Evolutionary conservation across 2,888 invertebrate genomes (phyloP), one percentile per base, ranked within the genome.

Genomic region (Cyrtodaria siliqua): DNA sequence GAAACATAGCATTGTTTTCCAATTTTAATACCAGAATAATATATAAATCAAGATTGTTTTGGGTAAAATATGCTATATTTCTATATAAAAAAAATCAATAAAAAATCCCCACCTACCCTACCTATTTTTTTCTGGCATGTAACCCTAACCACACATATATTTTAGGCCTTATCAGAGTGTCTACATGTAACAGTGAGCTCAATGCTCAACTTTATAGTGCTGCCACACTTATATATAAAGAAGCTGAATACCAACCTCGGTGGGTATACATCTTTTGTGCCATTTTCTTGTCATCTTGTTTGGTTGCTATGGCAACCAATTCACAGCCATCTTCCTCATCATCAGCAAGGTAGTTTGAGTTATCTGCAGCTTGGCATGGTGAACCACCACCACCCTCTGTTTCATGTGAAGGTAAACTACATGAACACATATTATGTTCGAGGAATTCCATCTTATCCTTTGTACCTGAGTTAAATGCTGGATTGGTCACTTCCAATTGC

Each of bases 311-410:
- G 42, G 59, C 26, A 38, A 64, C 64, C 23, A 38, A 6, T 20
- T 59, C 60, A 64, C 26, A 20, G 0, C 8, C 64, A 9, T 64
- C 64, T 9, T 33, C 60, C 23, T 67, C 73, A 67, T 73, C 66
- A 56, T 73, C 73, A 40, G 66, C 67, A 24, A 66, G 64, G 33
- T 64, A 72, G 47, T 70, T 61, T 26, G 33, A 42, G 26, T 55
- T 38, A 26, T 53, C 55, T 8, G 23, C 24, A 29, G n/a, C 42
- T 55, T 18, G 18, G 6, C 4, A 44, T 9, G n/a, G 6, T 18
- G 6, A 18, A 20, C 6, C 44, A 44, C n/a, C 16, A 57, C 23
- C 14, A 14, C 14, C 9, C 42, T 57, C 42, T n/a, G n/a, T 20
- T 44, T 20, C 44, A 9, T 33, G 33, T 8, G 33, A 33, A 33